phyloP scores from a whole-genome alignment of 2,888 invertebrate species.

The Eutolmus rufibarbis region DNA sequence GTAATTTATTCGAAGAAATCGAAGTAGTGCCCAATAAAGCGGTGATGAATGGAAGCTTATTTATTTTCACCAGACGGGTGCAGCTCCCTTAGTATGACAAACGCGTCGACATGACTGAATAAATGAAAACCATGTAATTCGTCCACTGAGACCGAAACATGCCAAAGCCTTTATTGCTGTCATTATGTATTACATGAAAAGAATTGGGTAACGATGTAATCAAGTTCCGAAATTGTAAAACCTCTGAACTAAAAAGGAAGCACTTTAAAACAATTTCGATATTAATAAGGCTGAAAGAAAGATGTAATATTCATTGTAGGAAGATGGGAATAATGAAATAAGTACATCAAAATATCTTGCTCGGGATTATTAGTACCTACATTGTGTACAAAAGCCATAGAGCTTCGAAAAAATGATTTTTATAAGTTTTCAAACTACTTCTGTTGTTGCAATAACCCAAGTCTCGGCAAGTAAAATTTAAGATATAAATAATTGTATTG shows the following conservation, averaged over 20 bases:
- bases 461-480: too few relatives aligned
- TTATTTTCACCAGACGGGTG: neutral
- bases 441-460: too few relatives aligned
- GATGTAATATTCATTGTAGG: too few relatives aligned
- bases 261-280: neutral
- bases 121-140: neutral
- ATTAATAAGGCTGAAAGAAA: neutral
- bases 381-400: too few relatives aligned
- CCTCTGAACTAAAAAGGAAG: neutral
- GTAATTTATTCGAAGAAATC: constrained; percentile 18
- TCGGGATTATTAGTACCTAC: too few relatives aligned
- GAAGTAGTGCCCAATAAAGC: neutral
- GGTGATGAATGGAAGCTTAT: neutral
- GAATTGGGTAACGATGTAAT: neutral
- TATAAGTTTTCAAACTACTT: too few relatives aligned
- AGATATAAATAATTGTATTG: too few relatives aligned
- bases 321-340: too few relatives aligned
- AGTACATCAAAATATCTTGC: too few relatives aligned
- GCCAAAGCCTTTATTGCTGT: neutral
- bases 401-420: too few relatives aligned
- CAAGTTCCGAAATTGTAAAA: neutral
- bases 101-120: neutral
- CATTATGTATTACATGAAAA: neutral
- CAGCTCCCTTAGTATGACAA: neutral
- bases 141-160: neutral